A percentile compares a stretch with the other conserved stretches of the same genome.
These are phyloP conservation scores for Plectropomus leopardus DNA, from an alignment of 2,113 vertebrate species.

Conservation along the genomic window DNA sequence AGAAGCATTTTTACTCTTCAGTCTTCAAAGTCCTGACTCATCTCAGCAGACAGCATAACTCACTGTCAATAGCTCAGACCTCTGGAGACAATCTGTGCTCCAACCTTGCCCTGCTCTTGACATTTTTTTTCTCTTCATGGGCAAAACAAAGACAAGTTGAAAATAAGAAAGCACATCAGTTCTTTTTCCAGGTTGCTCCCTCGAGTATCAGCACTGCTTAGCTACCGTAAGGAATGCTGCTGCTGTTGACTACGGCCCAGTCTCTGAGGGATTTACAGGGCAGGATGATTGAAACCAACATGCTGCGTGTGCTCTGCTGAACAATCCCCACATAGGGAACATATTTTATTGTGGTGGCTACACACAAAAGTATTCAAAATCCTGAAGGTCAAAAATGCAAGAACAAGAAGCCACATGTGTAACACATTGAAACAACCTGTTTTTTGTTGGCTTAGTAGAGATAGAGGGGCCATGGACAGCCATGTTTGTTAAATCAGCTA, in stretches of 20 bases:
- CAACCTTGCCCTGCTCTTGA: slow-evolving; percentile 28
- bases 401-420: neutral
- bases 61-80: slow-evolving; percentile 27
- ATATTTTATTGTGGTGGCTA: slow-evolving; percentile 30
- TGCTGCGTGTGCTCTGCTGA: slow-evolving; percentile 14
- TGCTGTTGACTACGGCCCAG: slow-evolving; percentile 52
- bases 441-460: neutral
- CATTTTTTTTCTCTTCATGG: slow-evolving; percentile 14
- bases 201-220: slow-evolving; percentile 40
- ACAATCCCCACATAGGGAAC: slow-evolving; percentile 8
- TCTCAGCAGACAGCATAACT: slow-evolving; percentile 25
- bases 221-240: slow-evolving; percentile 52
- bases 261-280: slow-evolving; percentile 51
- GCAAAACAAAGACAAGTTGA: slow-evolving; percentile 49
- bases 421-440: neutral
- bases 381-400: slow-evolving; percentile 25
- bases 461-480: neutral
- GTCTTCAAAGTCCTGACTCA: slow-evolving; percentile 54
- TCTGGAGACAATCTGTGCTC: neutral
- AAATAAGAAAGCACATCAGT: slow-evolving; percentile 24
- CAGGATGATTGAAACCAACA: slow-evolving; percentile 35
- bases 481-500: too few relatives aligned
- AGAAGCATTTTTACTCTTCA: slow-evolving; percentile 23
- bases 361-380: slow-evolving; percentile 12
- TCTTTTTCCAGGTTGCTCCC: slow-evolving; percentile 24